Conservation (phyloP, 2,113 vertebrate species). For the Dipodomys merriami region DNA sequence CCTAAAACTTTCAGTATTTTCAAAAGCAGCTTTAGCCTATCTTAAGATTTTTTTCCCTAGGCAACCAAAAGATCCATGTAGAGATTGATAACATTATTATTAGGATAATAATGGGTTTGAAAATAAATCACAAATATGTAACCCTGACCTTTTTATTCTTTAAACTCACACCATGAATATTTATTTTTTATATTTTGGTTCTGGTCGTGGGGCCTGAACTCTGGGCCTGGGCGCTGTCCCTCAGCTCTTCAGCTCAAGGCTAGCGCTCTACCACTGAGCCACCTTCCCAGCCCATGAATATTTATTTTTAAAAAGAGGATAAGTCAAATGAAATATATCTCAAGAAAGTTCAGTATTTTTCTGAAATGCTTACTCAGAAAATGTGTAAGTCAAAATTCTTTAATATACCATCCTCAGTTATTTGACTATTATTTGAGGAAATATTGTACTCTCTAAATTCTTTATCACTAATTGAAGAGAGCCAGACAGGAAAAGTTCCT, state of each 20-base stretch:
- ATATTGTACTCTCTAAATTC: not conserved
- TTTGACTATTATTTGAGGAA: conserved; percentile 30
- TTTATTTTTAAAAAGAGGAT: not conserved
- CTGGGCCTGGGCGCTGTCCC: no score
- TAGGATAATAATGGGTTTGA: not conserved
- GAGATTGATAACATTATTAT: not conserved
- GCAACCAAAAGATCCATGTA: not conserved
- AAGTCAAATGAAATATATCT: conserved; percentile 1
- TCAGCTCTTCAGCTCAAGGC: no score
- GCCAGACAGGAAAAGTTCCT: not conserved
- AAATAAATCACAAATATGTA: conserved; percentile 18
- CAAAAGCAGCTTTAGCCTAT: not conserved
- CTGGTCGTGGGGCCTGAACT: no score
- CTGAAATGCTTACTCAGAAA: not conserved
- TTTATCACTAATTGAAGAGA: not conserved
- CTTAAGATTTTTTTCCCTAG: not conserved
- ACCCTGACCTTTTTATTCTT: not conserved
- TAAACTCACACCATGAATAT: not conserved
- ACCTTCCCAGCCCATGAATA: no score
- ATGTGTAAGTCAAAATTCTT: not conserved
- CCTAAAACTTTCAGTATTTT: not conserved
- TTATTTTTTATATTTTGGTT: no score
- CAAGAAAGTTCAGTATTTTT: conserved; percentile 35
- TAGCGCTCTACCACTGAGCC: no score
- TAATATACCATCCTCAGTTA: not conserved